A percentile compares a stretch with the other conserved stretches of the same genome.
Evolutionary conservation across 2,797 vertebrate species (phyloP).

Genomic region (Artibeus jamaicensis): DNA sequence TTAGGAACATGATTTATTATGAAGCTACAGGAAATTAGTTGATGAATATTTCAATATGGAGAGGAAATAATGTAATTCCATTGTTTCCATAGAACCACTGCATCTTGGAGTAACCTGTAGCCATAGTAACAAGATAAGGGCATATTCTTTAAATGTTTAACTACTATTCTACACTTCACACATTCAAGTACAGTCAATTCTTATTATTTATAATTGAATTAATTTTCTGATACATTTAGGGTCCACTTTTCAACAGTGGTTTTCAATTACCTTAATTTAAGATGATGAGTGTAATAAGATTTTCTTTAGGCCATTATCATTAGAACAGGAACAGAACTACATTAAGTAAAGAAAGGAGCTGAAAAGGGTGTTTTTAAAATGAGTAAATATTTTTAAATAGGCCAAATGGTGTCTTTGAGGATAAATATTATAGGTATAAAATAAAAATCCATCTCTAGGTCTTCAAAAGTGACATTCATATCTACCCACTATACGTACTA

Average conservation of each 20-base stretch:
- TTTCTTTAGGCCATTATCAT: conserved; percentile 54
- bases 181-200: conserved; percentile 58
- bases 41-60: conserved; percentile 80
- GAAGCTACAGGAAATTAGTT: conserved; percentile 80
- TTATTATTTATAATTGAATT: conserved; percentile 74
- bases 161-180: conserved; percentile 64
- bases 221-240: conserved; percentile 68
- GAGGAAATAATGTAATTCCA: conserved; percentile 78
- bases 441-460: not conserved
- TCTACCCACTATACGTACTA: not conserved
- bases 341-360: conserved; percentile 10
- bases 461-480: not conserved
- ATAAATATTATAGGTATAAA: not conserved
- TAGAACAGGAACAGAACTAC: conserved; percentile 49
- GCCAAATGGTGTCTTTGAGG: not conserved
- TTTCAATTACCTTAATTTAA: conserved; percentile 73
- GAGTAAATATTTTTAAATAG: conserved; percentile 51
- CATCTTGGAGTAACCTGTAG: conserved; percentile 75
- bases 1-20: conserved; percentile 81
- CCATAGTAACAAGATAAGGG: conserved; percentile 79
- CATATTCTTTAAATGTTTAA: conserved; percentile 67
- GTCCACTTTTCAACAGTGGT: conserved; percentile 33
- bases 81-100: conserved; percentile 68
- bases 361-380: conserved; percentile 25
- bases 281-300: conserved; percentile 39